Evolutionary conservation across 2,797 vertebrate species (phyloP).

Genomic region (Enteromius viviparus): DNA sequence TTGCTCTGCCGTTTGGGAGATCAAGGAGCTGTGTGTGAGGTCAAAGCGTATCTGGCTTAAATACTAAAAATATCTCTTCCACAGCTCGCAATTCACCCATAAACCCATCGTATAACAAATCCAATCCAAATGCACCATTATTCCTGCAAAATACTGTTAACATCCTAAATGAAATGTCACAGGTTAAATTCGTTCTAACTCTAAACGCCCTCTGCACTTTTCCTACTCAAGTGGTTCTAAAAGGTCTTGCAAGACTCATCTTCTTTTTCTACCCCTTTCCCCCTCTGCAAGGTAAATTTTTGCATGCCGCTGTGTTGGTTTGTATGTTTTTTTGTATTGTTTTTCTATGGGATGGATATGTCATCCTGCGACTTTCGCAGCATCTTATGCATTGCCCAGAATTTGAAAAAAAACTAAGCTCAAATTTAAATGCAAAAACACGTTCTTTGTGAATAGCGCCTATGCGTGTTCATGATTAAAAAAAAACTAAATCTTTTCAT

Average conservation of each 20-base stretch:
- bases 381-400: no score
- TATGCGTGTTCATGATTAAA: background rate
- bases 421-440: no score
- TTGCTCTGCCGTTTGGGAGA: conserved; percentile 6
- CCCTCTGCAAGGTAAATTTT: background rate
- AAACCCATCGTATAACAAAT: conserved; percentile 31
- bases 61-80: conserved; percentile 35
- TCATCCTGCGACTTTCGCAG: background rate
- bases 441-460: no score
- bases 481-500: background rate
- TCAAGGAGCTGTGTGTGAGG: background rate
- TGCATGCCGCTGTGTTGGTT: background rate
- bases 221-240: background rate
- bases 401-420: no score
- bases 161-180: conserved; percentile 29
- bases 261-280: background rate
- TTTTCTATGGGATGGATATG: background rate
- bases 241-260: background rate
- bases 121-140: conserved; percentile 26
- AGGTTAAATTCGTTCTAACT: conserved; percentile 26
- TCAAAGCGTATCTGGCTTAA: conserved; percentile 32
- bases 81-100: background rate
- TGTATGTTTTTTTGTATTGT: no score
- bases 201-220: conserved; percentile 15
- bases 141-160: background rate